Evolutionary conservation across 35 echinoderm and acorn worm species (phyloP).

Genomic region (Heliocidaris erythrogramma): DNA sequence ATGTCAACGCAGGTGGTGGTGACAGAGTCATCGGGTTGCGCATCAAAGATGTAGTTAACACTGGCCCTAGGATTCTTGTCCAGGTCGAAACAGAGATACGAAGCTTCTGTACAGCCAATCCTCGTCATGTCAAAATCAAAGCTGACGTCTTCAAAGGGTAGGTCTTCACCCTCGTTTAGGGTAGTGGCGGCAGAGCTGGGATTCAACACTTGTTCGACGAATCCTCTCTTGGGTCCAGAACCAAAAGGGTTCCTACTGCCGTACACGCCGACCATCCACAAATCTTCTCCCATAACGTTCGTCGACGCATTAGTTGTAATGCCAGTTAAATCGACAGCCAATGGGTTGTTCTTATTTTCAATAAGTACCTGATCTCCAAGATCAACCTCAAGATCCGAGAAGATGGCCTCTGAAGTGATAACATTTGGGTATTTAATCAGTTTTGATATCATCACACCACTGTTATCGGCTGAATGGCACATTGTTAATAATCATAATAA

Average conservation of each 20-base stretch:
- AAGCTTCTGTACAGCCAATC: constrained; percentile 61
- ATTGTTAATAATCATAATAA: not conserved
- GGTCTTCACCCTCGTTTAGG: constrained; percentile 47
- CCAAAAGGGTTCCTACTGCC: constrained; percentile 68
- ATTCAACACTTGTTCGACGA: constrained; percentile 62
- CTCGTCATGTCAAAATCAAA: constrained; percentile 57
- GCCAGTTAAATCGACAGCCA: constrained; percentile 64
- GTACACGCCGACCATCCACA: constrained; percentile 76
- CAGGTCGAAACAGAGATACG: constrained; percentile 78
- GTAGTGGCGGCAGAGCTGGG: constrained; percentile 55
- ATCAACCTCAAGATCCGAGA: constrained; percentile 63
- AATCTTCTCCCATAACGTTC: constrained; percentile 53
- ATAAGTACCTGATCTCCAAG: constrained; percentile 60
- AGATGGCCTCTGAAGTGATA: constrained; percentile 66
- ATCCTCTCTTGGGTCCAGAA: constrained; percentile 49
- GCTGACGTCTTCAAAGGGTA: constrained; percentile 47
- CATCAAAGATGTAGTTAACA: constrained; percentile 65
- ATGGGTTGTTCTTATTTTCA: constrained; percentile 53
- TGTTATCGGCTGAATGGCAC: no score
- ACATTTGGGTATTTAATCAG: no score
- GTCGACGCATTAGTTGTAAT: constrained; percentile 61
- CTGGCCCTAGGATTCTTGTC: constrained; percentile 67
- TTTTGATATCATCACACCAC: no score
- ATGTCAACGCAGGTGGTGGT: constrained; percentile 45
- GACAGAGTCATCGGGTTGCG: constrained; percentile 62